Evolutionary conservation across 92 coral and sea anemone genomes (phyloP).

Genomic region (Umimayanthus kanabou): DNA sequence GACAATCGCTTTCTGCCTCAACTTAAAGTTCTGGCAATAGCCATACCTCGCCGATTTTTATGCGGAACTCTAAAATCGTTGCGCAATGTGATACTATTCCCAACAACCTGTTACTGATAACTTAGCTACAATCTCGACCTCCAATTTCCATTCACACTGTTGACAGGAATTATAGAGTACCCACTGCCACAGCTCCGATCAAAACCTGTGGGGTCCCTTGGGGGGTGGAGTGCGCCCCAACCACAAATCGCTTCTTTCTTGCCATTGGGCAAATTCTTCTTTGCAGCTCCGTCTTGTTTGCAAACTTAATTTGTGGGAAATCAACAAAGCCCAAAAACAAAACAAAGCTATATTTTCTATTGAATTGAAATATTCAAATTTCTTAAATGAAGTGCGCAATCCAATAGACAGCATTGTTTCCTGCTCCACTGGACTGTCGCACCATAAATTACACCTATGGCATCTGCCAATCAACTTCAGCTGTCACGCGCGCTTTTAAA

Average conservation of each 20-base stretch:
- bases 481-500: neutral
- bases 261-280: constrained; percentile 4
- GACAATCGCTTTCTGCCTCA: neutral
- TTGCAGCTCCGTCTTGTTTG: constrained; percentile 14
- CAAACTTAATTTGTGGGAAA: neutral
- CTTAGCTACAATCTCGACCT: neutral
- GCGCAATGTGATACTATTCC: constrained; percentile 8
- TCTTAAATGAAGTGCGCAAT: neutral
- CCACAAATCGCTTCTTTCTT: neutral
- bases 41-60: constrained; percentile 9
- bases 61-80: neutral
- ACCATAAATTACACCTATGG: neutral
- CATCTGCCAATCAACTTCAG: neutral
- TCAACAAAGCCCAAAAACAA: constrained; percentile 4
- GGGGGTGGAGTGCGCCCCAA: constrained; percentile 25
- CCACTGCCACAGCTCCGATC: neutral
- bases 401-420: neutral
- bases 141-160: constrained; percentile 17
- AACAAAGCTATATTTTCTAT: neutral
- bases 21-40: no score
- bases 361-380: constrained; percentile 29
- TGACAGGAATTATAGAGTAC: constrained; percentile 1
- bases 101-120: constrained; percentile 6
- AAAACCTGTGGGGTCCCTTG: constrained; percentile 4
- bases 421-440: neutral